phyloP scores from a whole-genome alignment of 1,140 invertebrate genomes.

The Drosophila varians region DNA sequence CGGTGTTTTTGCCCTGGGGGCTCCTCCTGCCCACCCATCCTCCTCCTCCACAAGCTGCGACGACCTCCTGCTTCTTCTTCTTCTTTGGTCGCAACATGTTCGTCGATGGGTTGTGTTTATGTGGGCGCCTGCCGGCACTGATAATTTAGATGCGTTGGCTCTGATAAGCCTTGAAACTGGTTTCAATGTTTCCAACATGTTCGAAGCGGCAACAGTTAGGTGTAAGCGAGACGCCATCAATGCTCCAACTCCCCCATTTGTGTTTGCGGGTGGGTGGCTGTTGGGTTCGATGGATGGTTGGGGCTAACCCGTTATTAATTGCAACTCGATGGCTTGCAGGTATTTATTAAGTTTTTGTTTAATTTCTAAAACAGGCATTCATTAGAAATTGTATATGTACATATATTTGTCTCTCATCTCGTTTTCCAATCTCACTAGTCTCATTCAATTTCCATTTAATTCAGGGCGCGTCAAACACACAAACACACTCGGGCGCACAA shows the following conservation, averaged over 20 bases:
- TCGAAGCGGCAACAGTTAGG: conserved; percentile 60
- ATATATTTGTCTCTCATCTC: neutral
- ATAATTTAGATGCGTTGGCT: conserved; percentile 71
- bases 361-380: conserved; percentile 38
- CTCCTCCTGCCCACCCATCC: neutral
- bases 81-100: conserved; percentile 62
- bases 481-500: conserved; percentile 10
- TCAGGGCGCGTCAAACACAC: conserved; percentile 36
- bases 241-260: neutral
- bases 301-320: conserved; percentile 70
- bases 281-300: neutral
- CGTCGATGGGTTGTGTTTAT: conserved; percentile 63
- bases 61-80: conserved; percentile 9
- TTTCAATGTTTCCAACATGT: conserved; percentile 67
- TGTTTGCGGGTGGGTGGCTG: conserved; percentile 11
- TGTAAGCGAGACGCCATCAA: conserved; percentile 1
- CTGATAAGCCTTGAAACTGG: conserved; percentile 75
- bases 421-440: conserved; percentile 30
- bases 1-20: conserved; percentile 37
- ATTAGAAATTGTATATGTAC: conserved; percentile 9
- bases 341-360: conserved; percentile 65
- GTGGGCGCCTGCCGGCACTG: conserved; percentile 67
- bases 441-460: conserved; percentile 61
- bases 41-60: neutral
- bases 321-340: conserved; percentile 68